These are phyloP conservation scores for Paratilapia polleni DNA, from an alignment of 2,113 vertebrate genomes.

Conservation along the genomic window DNA sequence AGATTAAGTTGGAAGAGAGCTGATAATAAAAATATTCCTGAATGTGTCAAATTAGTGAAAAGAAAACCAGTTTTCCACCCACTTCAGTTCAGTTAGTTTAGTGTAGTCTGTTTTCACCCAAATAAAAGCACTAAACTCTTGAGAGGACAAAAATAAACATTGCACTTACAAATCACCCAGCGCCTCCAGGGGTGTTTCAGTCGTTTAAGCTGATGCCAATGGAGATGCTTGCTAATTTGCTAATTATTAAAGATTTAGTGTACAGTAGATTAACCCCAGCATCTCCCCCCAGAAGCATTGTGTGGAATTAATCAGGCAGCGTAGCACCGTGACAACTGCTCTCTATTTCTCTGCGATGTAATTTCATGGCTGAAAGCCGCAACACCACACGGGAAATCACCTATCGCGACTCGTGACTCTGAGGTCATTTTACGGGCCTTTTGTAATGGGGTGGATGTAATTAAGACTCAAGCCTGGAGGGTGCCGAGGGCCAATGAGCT, in stretches of 20 bases:
- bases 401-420: slow-evolving; percentile 17
- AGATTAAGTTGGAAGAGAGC: no score
- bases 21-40: neutral
- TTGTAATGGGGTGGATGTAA: slow-evolving; percentile 39
- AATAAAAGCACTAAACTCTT: neutral
- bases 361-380: slow-evolving; percentile 76
- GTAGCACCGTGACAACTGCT: slow-evolving; percentile 28
- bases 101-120: neutral
- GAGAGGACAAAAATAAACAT: neutral
- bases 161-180: neutral
- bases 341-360: slow-evolving; percentile 52
- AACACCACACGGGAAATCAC: slow-evolving; percentile 33
- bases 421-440: slow-evolving; percentile 49
- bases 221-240: slow-evolving; percentile 41
- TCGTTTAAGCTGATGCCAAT: neutral
- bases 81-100: neutral
- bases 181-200: neutral
- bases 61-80: neutral
- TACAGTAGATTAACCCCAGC: slow-evolving; percentile 23
- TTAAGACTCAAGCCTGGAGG: slow-evolving; percentile 32
- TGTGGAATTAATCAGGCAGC: slow-evolving; percentile 17
- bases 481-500: neutral
- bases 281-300: neutral
- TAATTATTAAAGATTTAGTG: slow-evolving; percentile 46
- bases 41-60: neutral